phyloP scores from a whole-genome alignment of 1,140 invertebrate species.

The Zeugodacus cucurbitae region DNA sequence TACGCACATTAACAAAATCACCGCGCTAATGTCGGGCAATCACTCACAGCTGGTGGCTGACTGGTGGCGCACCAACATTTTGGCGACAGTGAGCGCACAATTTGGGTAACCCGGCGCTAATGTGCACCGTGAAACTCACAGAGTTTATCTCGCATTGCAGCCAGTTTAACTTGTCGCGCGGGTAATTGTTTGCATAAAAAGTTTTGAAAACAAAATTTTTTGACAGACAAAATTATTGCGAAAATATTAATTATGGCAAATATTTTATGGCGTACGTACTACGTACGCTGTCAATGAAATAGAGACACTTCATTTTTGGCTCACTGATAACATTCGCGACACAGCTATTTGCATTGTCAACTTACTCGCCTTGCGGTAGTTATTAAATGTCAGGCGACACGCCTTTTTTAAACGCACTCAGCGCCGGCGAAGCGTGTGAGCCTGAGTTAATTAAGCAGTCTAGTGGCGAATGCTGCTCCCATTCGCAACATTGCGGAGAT shows the following conservation, averaged over 20 bases:
- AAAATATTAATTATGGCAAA: background rate
- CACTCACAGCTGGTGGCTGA: conserved; percentile 28
- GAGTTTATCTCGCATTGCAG: background rate
- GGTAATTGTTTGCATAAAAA: background rate
- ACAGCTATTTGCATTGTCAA: background rate
- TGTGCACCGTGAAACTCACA: background rate
- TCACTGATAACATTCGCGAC: background rate
- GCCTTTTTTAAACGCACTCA: background rate
- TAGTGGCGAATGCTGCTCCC: background rate
- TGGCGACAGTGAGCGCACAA: conserved; percentile 5
- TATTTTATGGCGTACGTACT: background rate
- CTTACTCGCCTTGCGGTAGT: background rate
- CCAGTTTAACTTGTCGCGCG: background rate
- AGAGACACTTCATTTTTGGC: background rate
- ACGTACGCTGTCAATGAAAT: background rate
- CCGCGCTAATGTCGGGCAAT: conserved; percentile 26
- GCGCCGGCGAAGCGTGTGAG: background rate
- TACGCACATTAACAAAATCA: conserved; percentile 36
- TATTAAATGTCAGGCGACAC: background rate
- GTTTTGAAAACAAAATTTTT: background rate
- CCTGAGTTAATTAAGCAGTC: background rate
- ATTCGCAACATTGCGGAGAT: background rate
- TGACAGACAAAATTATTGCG: background rate
- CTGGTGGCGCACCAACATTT: background rate
- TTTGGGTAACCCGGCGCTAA: background rate